Evolutionary conservation across 2,113 vertebrate species (phyloP).

Genomic region (Pterocles orientalis): DNA sequence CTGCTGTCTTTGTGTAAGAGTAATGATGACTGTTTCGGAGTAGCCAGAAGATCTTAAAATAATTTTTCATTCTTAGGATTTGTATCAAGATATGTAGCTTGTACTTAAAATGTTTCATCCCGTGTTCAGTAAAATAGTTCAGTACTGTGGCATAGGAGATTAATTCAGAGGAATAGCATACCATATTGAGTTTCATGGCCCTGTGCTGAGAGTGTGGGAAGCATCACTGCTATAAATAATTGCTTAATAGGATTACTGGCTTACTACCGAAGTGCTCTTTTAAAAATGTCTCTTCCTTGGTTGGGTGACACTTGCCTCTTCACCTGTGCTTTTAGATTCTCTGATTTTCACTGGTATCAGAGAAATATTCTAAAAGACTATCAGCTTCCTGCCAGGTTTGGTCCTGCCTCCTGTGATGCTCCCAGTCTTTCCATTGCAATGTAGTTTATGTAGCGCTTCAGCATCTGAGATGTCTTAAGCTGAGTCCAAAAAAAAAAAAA

Average conservation of each 20-base stretch:
- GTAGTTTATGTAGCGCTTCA: background rate
- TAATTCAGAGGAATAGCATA: background rate
- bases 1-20: slow-evolving; percentile 6
- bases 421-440: background rate
- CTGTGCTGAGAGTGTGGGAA: background rate
- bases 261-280: background rate
- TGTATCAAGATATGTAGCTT: background rate
- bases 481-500: background rate
- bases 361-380: background rate
- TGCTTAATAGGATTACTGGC: background rate
- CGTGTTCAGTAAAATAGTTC: background rate
- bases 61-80: slow-evolving; percentile 19
- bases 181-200: background rate
- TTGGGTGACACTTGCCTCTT: background rate
- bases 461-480: background rate
- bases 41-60: slow-evolving; percentile 23
- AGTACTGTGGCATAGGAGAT: background rate
- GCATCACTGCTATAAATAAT: background rate
- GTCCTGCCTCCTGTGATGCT: background rate
- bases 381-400: background rate
- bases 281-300: background rate
- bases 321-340: background rate
- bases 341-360: background rate
- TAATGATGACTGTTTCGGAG: background rate
- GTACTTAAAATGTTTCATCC: slow-evolving; percentile 22